Evolutionary conservation across 53 echinoderm and acorn worm genomes (phyloP).

Genomic region (Temnopleurus reevesii): DNA sequence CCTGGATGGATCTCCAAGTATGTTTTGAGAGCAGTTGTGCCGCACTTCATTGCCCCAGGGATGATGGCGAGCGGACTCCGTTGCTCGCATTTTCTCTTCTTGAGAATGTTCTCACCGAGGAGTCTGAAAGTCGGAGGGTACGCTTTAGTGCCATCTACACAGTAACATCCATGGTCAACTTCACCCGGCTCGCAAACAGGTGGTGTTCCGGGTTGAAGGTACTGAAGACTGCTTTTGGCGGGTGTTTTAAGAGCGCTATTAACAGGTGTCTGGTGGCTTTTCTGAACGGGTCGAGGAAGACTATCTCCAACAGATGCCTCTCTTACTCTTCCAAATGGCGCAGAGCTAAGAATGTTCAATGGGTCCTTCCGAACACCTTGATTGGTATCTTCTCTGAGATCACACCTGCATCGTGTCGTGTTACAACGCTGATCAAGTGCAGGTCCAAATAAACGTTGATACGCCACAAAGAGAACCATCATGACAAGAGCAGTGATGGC

Average conservation of each 20-base stretch:
- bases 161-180: constrained; percentile 59
- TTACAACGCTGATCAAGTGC: too few relatives aligned
- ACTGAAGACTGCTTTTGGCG: background rate
- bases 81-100: constrained; percentile 57
- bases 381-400: too few relatives aligned
- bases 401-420: too few relatives aligned
- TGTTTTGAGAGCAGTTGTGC: constrained; percentile 77
- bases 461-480: too few relatives aligned
- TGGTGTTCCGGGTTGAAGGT: background rate
- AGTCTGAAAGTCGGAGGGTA: background rate
- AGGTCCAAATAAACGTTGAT: too few relatives aligned
- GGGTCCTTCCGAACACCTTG: too few relatives aligned
- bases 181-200: background rate
- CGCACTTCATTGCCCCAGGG: constrained; percentile 77
- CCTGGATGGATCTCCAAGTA: constrained; percentile 81
- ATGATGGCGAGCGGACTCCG: constrained; percentile 77
- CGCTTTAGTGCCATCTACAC: background rate
- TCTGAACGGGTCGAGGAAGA: too few relatives aligned
- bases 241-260: too few relatives aligned
- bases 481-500: background rate
- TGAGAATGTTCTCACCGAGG: constrained; percentile 31
- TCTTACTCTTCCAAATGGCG: too few relatives aligned
- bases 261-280: too few relatives aligned
- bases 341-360: too few relatives aligned
- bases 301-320: too few relatives aligned